Evolutionary conservation across 2,797 vertebrate species (phyloP).

Genomic region (Enteromius radiatus): DNA sequence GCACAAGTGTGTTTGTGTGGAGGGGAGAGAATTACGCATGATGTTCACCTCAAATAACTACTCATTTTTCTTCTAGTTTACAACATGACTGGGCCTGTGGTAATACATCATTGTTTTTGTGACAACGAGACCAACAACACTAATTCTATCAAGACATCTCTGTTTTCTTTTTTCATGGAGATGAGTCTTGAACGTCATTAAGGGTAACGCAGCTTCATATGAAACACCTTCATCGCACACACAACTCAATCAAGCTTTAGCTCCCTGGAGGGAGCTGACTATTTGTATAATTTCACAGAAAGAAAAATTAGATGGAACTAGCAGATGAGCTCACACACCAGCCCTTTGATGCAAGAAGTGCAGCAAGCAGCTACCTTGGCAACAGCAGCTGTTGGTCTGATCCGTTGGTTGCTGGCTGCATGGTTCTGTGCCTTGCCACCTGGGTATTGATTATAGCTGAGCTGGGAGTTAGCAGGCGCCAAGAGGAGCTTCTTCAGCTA

Average conservation of each 20-base stretch:
- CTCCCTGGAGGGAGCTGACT: constrained; percentile 23
- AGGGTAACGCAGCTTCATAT: constrained; percentile 9
- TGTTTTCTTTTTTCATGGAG: constrained; percentile 7
- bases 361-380: constrained; percentile 87
- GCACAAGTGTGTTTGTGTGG: constrained; percentile 33
- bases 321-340: constrained; percentile 21
- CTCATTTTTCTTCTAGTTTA: background rate
- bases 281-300: constrained; percentile 31
- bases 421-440: constrained; percentile 96
- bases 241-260: constrained; percentile 29
- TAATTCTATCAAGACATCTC: constrained; percentile 1
- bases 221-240: background rate
- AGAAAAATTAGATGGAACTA: constrained; percentile 39
- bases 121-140: background rate
- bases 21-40: constrained; percentile 13
- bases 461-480: constrained; percentile 97
- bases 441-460: constrained; percentile 99
- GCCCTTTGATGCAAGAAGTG: constrained; percentile 62
- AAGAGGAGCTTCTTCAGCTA: constrained; percentile 99
- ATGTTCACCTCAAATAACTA: constrained; percentile 22
- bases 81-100: constrained; percentile 20
- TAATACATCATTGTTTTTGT: constrained; percentile 16
- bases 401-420: constrained; percentile 95
- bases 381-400: constrained; percentile 94
- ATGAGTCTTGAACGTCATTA: constrained; percentile 9